phyloP scores from a whole-genome alignment of 35 echinoderm and acorn worm genomes.

The Ptychodera flava region DNA sequence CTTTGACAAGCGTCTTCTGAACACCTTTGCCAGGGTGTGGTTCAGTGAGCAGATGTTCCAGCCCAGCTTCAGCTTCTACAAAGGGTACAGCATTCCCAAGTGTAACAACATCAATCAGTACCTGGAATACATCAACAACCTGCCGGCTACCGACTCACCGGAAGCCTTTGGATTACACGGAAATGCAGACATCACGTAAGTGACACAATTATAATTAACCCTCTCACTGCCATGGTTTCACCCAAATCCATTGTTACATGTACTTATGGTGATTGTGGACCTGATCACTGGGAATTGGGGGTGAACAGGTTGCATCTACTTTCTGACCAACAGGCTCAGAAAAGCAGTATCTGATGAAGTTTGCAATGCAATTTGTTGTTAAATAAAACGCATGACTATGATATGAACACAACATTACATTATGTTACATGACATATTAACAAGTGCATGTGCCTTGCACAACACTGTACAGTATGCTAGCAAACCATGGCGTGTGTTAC shows the following conservation, averaged over 20 bases:
- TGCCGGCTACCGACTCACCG: conserved; percentile 72
- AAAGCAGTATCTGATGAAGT: background rate
- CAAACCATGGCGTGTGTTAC: too few species aligned
- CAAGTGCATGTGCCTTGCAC: too few species aligned
- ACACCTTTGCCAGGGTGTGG: conserved; percentile 98
- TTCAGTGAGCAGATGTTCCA: conserved; percentile 99
- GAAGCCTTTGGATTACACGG: conserved; percentile 96
- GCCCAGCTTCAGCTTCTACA: conserved; percentile 86
- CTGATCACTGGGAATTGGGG: background rate
- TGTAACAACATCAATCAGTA: conserved; percentile 64
- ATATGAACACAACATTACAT: too few species aligned
- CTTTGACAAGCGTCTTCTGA: conserved; percentile 81
- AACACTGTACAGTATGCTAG: too few species aligned
- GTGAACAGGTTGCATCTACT: background rate
- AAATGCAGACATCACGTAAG: conserved; percentile 99
- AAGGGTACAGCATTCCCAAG: conserved; percentile 91
- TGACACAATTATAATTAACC: too few species aligned
- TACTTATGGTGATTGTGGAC: background rate
- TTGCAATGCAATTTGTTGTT: background rate
- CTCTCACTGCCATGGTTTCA: too few species aligned
- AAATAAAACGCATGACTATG: background rate
- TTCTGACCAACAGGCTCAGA: background rate
- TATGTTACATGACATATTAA: too few species aligned
- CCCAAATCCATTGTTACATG: too few species aligned
- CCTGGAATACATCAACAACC: conserved; percentile 73